A percentile compares a stretch with the other conserved stretches of the same genome.
Conservation (phyloP, 2,888 invertebrate species). For the Apocheima hispidaria region DNA sequence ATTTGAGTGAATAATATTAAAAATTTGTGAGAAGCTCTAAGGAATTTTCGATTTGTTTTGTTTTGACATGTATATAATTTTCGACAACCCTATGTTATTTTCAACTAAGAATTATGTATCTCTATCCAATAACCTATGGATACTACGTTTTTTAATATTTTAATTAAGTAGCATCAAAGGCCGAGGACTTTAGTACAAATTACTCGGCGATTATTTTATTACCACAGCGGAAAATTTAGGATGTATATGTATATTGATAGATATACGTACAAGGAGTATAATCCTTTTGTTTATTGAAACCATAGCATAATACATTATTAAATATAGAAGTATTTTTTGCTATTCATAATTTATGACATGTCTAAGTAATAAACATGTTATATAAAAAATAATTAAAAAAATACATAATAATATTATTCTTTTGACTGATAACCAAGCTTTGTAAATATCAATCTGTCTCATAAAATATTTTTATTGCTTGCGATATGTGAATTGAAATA, state of each 20-base stretch:
- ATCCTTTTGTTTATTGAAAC: too few species aligned
- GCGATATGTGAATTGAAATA: slow-evolving; percentile 55
- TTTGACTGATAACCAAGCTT: slow-evolving; percentile 22
- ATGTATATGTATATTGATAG: too few species aligned
- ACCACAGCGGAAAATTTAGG: too few species aligned
- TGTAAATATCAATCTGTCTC: slow-evolving; percentile 46
- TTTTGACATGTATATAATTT: slow-evolving; percentile 14
- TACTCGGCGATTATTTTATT: too few species aligned
- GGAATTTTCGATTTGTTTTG: slow-evolving; percentile 12
- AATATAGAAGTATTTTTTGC: too few species aligned
- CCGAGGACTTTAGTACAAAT: not conserved
- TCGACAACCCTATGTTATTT: slow-evolving; percentile 26
- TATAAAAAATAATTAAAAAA: not conserved
- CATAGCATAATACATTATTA: too few species aligned
- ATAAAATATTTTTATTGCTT: slow-evolving; percentile 55
- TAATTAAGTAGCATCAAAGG: not conserved
- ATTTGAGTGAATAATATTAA: slow-evolving; percentile 15
- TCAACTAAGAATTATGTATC: not conserved
- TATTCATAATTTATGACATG: not conserved
- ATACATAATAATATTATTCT: not conserved
- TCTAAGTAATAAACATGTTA: not conserved
- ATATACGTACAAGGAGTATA: too few species aligned
- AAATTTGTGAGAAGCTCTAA: slow-evolving; percentile 28
- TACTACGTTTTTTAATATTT: not conserved
- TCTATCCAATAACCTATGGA: not conserved